These are phyloP conservation scores for Corynorhinus townsendii DNA, from an alignment of 2,113 vertebrate species.

Conservation along the genomic window DNA sequence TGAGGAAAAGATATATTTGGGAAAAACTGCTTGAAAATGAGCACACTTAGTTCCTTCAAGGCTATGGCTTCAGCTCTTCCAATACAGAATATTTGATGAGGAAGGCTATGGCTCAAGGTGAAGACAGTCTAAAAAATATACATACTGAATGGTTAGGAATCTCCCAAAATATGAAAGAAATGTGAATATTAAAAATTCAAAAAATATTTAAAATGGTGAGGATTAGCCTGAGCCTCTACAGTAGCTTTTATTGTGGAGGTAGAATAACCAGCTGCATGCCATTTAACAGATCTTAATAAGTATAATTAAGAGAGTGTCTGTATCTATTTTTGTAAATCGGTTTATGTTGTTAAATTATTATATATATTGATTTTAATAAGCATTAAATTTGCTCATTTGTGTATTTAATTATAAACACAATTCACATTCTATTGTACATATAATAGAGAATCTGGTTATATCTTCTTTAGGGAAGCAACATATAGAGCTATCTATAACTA, in stretches of 20 bases:
- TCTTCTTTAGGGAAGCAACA: neutral
- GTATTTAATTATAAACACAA: neutral
- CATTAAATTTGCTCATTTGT: neutral
- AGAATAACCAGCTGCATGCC: neutral
- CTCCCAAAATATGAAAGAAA: neutral
- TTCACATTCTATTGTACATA: neutral
- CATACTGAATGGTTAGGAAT: neutral
- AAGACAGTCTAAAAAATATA: neutral
- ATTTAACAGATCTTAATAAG: neutral
- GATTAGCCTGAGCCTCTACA: neutral
- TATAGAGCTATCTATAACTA: neutral
- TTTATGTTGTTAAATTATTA: too few species aligned
- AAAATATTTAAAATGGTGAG: neutral
- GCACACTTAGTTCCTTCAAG: neutral
- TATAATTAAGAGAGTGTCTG: neutral
- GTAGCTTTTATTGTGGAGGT: neutral
- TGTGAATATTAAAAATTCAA: neutral
- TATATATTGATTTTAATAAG: neutral
- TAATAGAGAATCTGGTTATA: neutral
- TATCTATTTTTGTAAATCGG: too few species aligned
- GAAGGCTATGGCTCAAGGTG: neutral
- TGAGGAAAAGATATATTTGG: neutral
- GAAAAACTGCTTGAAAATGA: neutral
- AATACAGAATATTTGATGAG: neutral
- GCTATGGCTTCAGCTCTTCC: neutral